These are phyloP conservation scores for Laodelphax striatellus DNA, from an alignment of 1,140 invertebrate species.

Conservation along the genomic window DNA sequence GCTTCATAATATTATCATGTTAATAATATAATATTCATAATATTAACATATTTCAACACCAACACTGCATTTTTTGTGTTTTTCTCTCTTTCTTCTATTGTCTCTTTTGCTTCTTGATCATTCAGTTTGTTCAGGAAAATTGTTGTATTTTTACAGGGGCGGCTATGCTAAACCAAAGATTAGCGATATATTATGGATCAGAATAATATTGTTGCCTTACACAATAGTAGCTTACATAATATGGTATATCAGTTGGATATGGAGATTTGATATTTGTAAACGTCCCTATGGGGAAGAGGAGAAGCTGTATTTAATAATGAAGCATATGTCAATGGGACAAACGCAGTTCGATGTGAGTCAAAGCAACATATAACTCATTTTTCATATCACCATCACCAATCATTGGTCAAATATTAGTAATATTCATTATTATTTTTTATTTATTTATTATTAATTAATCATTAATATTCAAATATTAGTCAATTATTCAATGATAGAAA, in stretches of 20 bases:
- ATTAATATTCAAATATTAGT: too few relatives aligned
- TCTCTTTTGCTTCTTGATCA: background rate
- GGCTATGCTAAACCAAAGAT: constrained; percentile 73
- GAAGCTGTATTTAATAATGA: constrained; percentile 72
- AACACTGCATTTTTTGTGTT: too few relatives aligned
- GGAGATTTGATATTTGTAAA: constrained; percentile 62
- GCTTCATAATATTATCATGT: too few relatives aligned
- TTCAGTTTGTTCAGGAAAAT: too few relatives aligned
- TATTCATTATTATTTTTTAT: too few relatives aligned
- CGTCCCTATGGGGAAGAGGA: constrained; percentile 69
- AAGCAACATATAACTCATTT: too few relatives aligned
- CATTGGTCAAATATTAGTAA: too few relatives aligned
- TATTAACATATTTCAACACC: too few relatives aligned
- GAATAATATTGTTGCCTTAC: constrained; percentile 66
- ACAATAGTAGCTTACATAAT: constrained; percentile 50
- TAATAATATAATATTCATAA: too few relatives aligned
- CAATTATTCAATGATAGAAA: too few relatives aligned
- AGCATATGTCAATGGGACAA: constrained; percentile 55
- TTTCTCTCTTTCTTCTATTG: constrained; percentile 3
- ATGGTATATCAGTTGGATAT: constrained; percentile 71
- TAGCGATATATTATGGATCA: constrained; percentile 67
- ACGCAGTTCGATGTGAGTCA: constrained; percentile 44
- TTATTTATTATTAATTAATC: too few relatives aligned
- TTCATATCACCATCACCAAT: too few relatives aligned
- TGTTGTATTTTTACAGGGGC: constrained; percentile 40